Evolutionary conservation across 2,113 vertebrate genomes (phyloP).

Genomic region (Gulo gulo): DNA sequence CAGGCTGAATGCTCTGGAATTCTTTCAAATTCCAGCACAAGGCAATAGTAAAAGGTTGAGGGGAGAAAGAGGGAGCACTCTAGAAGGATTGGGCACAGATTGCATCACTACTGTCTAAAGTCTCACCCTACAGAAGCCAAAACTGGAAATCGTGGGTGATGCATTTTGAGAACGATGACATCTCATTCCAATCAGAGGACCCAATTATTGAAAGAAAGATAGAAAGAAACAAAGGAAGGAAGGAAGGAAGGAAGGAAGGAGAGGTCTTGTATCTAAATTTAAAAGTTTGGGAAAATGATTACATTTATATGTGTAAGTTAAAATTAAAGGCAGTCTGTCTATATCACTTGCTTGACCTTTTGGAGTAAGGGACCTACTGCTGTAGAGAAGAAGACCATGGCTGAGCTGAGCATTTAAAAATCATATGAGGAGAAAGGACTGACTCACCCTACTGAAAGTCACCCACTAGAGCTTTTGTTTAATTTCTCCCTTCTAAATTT

Average conservation of each 20-base stretch:
- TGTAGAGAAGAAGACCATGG: background rate
- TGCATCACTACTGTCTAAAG: background rate
- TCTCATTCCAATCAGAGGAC: background rate
- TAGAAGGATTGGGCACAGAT: background rate
- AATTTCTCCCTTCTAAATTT: slow-evolving; percentile 25
- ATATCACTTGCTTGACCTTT: background rate
- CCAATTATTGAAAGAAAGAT: background rate
- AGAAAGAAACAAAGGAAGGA: background rate
- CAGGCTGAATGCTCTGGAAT: background rate
- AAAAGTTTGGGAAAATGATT: background rate
- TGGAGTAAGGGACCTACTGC: background rate
- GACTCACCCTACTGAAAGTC: background rate
- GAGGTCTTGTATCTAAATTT: background rate
- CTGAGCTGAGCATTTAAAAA: background rate
- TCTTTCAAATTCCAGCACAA: background rate
- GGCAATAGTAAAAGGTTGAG: background rate
- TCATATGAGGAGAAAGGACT: background rate
- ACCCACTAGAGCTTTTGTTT: background rate
- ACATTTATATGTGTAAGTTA: background rate
- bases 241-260: too few species aligned
- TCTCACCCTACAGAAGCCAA: background rate
- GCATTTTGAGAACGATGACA: background rate
- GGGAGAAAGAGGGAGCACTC: background rate
- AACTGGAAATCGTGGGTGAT: background rate
- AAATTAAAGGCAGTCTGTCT: background rate